A percentile compares a stretch with the other conserved stretches of the same genome.
Conservation (phyloP, 2,113 vertebrate genomes). For the Campylomormyrus numenius region DNA sequence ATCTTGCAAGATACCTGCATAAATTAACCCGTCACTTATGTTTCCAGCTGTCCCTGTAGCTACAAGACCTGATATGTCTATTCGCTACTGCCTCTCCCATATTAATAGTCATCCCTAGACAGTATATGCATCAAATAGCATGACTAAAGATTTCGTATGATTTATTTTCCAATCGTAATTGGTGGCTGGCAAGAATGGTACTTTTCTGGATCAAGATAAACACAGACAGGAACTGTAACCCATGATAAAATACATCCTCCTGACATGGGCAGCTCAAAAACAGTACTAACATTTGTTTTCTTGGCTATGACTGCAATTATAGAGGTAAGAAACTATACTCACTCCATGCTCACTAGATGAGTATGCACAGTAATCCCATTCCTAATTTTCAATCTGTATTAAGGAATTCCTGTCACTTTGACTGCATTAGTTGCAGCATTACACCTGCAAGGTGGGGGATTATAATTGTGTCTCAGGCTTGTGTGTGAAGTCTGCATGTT, state of each 20-base stretch:
- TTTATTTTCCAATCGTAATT: not conserved
- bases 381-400: not conserved
- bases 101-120: not conserved
- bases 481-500: not conserved
- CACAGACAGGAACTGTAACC: not conserved
- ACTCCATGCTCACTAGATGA: not conserved
- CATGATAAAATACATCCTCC: not conserved
- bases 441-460: not conserved
- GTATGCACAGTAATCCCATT: not conserved
- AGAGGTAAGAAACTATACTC: not conserved
- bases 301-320: not conserved
- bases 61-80: not conserved
- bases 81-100: not conserved
- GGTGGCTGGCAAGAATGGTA: not conserved
- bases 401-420: not conserved
- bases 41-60: not conserved
- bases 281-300: not conserved
- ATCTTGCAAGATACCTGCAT: not conserved
- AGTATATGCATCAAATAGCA: not conserved
- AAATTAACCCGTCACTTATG: not conserved
- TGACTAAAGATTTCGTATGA: not conserved
- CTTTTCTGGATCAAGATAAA: not conserved
- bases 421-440: not conserved
- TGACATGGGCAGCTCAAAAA: not conserved
- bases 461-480: not conserved